Percentiles rank a stretch among this genome's conserved stretches.
phyloP scores from a whole-genome alignment of 1,140 invertebrate genomes.

The Tenebrio molitor region DNA sequence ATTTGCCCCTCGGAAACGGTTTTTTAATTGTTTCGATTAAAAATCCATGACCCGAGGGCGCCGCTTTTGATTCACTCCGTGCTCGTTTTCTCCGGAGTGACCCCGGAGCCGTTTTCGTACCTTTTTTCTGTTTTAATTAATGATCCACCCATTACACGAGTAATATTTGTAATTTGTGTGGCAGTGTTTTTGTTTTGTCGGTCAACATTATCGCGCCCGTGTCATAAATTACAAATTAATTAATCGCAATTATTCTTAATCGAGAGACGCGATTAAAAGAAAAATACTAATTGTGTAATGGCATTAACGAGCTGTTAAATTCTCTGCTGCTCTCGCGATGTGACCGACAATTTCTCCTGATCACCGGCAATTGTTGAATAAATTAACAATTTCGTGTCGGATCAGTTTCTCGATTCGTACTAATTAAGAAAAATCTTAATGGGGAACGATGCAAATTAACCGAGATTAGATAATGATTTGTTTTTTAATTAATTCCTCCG shows the following conservation, averaged over 20 bases:
- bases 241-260: background rate
- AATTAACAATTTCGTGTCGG: constrained; percentile 8
- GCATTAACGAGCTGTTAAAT: background rate
- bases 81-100: background rate
- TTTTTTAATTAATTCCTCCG: constrained; percentile 27
- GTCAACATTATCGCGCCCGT: background rate
- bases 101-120: constrained; percentile 3
- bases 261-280: background rate
- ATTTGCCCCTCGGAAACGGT: constrained; percentile 26
- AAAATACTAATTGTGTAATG: background rate
- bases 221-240: constrained; percentile 12
- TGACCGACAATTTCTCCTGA: background rate
- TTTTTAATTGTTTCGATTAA: constrained; percentile 41
- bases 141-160: constrained; percentile 21
- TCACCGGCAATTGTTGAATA: constrained; percentile 1
- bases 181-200: background rate
- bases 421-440: background rate
- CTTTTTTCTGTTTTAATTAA: constrained; percentile 13
- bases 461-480: constrained; percentile 18
- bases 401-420: background rate
- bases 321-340: too few relatives aligned
- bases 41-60: constrained; percentile 1
- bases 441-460: constrained; percentile 1
- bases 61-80: constrained; percentile 23
- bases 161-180: constrained; percentile 18